phyloP scores from a whole-genome alignment of 2,113 vertebrate species.

The Puma concolor region DNA sequence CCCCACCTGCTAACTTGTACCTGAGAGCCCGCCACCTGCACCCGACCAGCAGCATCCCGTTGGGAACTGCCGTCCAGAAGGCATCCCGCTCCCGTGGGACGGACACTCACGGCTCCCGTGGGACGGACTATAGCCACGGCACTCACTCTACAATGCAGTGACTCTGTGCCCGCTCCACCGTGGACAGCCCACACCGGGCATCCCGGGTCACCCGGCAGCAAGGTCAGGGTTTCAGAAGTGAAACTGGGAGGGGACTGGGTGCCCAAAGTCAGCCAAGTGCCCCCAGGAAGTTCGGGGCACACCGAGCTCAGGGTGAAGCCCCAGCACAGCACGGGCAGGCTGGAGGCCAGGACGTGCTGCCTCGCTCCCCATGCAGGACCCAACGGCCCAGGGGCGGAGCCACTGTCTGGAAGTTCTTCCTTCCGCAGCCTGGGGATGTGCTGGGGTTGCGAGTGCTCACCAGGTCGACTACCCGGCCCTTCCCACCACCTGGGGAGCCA shows the following conservation, averaged over 20 bases:
- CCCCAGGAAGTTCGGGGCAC: background rate
- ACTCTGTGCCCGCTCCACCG: too few relatives aligned
- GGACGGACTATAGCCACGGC: too few relatives aligned
- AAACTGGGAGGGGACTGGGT: background rate
- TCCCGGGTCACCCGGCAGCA: background rate
- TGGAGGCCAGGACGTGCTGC: rapidly evolving
- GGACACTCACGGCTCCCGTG: too few relatives aligned
- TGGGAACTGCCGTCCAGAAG: background rate
- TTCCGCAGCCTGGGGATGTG: background rate
- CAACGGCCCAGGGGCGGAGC: too few relatives aligned
- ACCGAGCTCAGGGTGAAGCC: background rate
- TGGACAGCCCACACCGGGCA: background rate
- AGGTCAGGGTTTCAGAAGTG: background rate
- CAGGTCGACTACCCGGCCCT: background rate
- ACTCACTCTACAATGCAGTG: rapidly evolving
- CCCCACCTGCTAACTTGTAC: too few relatives aligned
- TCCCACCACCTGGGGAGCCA: background rate
- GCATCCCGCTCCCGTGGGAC: background rate
- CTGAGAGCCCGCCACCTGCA: background rate
- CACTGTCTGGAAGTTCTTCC: background rate
- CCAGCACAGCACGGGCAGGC: background rate
- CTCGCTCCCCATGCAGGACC: too few relatives aligned
- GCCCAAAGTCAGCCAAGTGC: rapidly evolving
- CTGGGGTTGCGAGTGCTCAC: background rate
- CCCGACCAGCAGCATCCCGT: background rate